Evolutionary conservation across 2,888 invertebrate genomes (phyloP).

Genomic region (Polietes domitor): DNA sequence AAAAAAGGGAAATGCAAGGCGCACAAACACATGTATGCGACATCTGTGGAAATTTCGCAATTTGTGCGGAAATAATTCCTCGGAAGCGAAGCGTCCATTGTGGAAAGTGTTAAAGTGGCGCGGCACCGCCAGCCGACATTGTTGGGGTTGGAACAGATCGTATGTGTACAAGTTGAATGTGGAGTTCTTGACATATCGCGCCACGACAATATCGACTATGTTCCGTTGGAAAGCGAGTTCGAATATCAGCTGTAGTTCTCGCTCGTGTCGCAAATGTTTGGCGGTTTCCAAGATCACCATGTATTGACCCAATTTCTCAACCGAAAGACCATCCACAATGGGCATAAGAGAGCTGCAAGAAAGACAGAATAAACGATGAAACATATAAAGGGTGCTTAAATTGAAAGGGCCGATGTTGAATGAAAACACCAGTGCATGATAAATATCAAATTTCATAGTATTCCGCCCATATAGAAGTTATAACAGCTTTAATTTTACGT

Average conservation of each 20-base stretch:
- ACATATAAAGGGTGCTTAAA: too few species aligned
- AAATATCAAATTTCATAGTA: too few species aligned
- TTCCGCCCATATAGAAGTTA: too few species aligned
- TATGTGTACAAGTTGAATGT: conserved; percentile 48
- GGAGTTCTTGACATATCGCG: background rate
- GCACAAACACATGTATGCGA: conserved; percentile 35
- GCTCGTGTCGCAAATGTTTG: background rate
- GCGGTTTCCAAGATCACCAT: conserved; percentile 45
- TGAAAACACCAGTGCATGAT: too few species aligned
- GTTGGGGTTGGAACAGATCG: conserved; percentile 38
- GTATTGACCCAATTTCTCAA: conserved; percentile 44
- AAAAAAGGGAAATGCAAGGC: conserved; percentile 42
- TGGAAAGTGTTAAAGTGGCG: conserved; percentile 49
- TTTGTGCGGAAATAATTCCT: conserved; percentile 47
- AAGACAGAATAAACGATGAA: too few species aligned
- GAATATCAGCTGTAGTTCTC: conserved; percentile 40
- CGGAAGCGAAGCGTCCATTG: conserved; percentile 44
- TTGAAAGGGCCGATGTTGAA: too few species aligned
- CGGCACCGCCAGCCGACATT: conserved; percentile 36
- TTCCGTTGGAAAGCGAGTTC: conserved; percentile 49
- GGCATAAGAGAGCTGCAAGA: conserved; percentile 41
- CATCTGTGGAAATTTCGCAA: conserved; percentile 57
- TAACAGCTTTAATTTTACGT: too few species aligned
- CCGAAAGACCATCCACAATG: background rate
- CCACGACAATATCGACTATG: conserved; percentile 56